phyloP scores from a whole-genome alignment of 2,113 vertebrate species.

The Lophotis ruficrista region DNA sequence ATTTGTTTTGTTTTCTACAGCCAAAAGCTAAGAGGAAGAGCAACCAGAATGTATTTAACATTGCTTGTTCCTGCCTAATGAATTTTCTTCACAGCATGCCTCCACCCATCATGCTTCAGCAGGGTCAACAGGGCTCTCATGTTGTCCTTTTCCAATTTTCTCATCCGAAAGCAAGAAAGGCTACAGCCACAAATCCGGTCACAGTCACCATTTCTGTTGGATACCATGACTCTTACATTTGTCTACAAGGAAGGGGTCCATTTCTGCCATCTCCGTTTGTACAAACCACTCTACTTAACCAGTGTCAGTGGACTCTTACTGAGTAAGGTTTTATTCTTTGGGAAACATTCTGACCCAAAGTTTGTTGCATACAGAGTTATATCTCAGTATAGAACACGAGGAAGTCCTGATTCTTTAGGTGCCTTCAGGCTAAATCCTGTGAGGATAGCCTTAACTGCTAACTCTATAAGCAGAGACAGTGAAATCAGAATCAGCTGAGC shows the following conservation, averaged over 20 bases:
- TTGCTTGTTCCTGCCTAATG: neutral
- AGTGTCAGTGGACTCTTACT: rapidly evolving
- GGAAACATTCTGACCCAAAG: neutral
- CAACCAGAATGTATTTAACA: neutral
- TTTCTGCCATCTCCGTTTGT: neutral
- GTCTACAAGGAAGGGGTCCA: neutral
- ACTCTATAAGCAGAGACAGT: neutral
- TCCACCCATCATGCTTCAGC: neutral
- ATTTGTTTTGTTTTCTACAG: constrained; percentile 15
- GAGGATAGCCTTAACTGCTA: neutral
- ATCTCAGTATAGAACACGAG: neutral
- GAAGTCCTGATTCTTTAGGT: neutral
- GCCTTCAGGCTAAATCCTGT: neutral
- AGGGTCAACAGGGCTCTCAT: neutral
- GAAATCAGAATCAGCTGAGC: neutral
- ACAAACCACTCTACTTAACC: neutral
- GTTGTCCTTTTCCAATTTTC: neutral
- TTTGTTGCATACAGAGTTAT: neutral
- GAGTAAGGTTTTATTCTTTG: neutral
- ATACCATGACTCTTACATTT: neutral
- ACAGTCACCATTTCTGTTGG: neutral
- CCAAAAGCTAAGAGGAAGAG: neutral
- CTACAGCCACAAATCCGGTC: neutral
- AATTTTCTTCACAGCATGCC: constrained; percentile 53
- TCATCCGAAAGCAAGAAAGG: neutral